Evolutionary conservation across 2,888 invertebrate genomes (phyloP).

Genomic region (Ashinkailepas kermadecensis): DNA sequence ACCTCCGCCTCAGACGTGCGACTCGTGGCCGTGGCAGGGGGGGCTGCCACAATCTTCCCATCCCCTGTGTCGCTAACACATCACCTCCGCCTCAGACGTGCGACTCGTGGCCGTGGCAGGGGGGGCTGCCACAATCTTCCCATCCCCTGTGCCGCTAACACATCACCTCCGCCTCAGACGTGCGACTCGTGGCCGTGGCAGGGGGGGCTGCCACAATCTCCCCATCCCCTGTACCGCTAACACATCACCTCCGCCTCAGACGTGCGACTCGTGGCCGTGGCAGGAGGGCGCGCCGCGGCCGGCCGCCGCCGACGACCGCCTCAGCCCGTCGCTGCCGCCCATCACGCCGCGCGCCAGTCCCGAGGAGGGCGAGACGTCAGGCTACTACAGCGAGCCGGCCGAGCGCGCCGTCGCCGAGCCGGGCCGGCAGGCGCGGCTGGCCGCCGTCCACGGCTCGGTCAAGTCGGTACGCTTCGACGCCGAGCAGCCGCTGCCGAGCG

Average conservation of each 20-base stretch:
- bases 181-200: no score
- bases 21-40: not conserved
- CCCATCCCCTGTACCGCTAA: no score
- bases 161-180: no score
- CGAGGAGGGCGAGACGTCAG: constrained; percentile 66
- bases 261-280: not conserved
- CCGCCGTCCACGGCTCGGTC: not conserved
- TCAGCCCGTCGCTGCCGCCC: constrained; percentile 62
- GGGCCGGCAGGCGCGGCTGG: not conserved
- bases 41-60: no score
- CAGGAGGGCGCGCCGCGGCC: not conserved
- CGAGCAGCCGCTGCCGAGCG: not conserved
- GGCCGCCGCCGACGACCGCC: constrained; percentile 30
- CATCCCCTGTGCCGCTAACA: no score
- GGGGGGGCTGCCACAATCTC: no score
- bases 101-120: no score
- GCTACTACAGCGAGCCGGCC: constrained; percentile 63
- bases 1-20: not conserved
- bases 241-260: not conserved
- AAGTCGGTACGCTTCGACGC: not conserved
- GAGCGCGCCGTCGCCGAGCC: not conserved
- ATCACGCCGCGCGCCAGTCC: constrained; percentile 42
- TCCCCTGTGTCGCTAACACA: no score
- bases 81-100: no score
- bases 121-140: no score